Evolutionary conservation across 1,140 invertebrate species (phyloP).

Genomic region (Meloidogyne chitwoodi): DNA sequence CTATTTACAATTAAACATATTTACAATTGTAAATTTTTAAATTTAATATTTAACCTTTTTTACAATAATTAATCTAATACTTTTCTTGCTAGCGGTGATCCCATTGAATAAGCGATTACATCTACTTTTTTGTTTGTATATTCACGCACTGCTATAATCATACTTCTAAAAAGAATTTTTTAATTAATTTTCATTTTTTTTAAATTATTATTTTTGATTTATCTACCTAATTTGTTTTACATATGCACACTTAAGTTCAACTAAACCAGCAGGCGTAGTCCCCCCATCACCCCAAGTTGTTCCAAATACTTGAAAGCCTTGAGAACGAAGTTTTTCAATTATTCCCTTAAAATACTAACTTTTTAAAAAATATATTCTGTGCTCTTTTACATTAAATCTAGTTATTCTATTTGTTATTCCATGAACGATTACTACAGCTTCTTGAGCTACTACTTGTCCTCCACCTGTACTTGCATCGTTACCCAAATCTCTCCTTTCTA

Average conservation of each 20-base stretch:
- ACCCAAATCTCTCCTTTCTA: constrained; percentile 40
- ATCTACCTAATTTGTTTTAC: constrained; percentile 31
- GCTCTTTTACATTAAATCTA: constrained; percentile 31
- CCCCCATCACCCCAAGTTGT: constrained; percentile 48
- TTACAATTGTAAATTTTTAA: no score
- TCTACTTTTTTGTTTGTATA: constrained; percentile 47
- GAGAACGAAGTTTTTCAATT: constrained; percentile 18
- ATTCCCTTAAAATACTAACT: constrained; percentile 30
- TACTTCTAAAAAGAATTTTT: constrained; percentile 40
- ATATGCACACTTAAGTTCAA: constrained; percentile 47
- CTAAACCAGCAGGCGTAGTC: constrained; percentile 35
- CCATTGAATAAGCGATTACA: constrained; percentile 46
- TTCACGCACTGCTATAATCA: constrained; percentile 45
- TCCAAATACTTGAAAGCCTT: constrained; percentile 43
- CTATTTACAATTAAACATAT: no score
- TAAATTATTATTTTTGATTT: constrained; percentile 8
- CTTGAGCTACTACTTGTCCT: neutral
- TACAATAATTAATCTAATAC: neutral
- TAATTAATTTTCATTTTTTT: constrained; percentile 2
- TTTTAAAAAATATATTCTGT: neutral
- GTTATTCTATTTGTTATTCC: constrained; percentile 45
- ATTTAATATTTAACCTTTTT: no score
- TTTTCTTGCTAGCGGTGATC: constrained; percentile 39
- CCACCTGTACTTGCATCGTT: constrained; percentile 44
- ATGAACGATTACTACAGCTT: constrained; percentile 42